Conservation (phyloP, 2,113 vertebrate species). For the Puntigrus tetrazona region DNA sequence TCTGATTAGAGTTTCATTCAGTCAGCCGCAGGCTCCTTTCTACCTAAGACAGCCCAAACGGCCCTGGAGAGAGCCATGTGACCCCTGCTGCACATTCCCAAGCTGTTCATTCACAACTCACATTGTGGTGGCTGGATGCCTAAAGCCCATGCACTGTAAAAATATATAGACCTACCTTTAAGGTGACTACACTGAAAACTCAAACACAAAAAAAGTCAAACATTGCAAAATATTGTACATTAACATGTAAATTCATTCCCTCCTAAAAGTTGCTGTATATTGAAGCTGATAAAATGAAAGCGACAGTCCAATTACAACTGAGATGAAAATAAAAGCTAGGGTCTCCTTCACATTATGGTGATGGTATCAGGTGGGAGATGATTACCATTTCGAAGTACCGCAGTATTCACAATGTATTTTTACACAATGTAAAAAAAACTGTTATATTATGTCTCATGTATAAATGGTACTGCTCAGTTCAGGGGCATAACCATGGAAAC, state of each 20-base stretch:
- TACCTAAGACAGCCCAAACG: conserved; percentile 15
- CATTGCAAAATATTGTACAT: not conserved
- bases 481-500: conserved; percentile 8
- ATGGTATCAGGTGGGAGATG: not conserved
- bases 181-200: not conserved
- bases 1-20: conserved; percentile 54
- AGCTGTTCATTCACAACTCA: conserved; percentile 18
- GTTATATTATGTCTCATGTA: too few relatives aligned
- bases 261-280: not conserved
- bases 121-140: not conserved
- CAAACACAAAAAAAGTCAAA: not conserved
- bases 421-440: too few relatives aligned
- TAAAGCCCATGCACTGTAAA: not conserved
- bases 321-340: not conserved
- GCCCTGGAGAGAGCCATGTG: conserved; percentile 19
- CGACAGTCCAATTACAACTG: not conserved
- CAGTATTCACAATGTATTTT: not conserved
- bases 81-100: conserved; percentile 37
- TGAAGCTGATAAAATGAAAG: not conserved
- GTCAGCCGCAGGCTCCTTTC: conserved; percentile 31
- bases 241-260: not conserved
- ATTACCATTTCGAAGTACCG: not conserved
- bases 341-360: not conserved
- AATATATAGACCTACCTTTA: not conserved
- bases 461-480: not conserved